A percentile compares a stretch with the other conserved stretches of the same genome.
phyloP scores from a whole-genome alignment of 2,797 vertebrate genomes.

The Onychomys torridus region DNA sequence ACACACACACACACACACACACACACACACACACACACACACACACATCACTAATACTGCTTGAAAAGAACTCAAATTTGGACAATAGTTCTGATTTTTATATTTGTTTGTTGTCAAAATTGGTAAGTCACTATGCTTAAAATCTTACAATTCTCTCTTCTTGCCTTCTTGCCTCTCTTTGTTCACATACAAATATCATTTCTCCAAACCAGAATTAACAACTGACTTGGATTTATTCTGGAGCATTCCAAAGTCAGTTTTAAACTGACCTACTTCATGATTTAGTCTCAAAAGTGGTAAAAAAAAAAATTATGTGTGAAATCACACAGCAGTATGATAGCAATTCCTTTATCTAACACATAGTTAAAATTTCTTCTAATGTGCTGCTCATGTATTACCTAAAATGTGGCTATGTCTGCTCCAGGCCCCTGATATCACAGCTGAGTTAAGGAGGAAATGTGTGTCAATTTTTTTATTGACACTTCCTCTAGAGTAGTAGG shows the following conservation, averaged over 20 bases:
- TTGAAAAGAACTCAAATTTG: not conserved
- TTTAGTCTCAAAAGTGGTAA: not conserved
- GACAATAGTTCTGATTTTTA: not conserved
- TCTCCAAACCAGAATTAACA: not conserved
- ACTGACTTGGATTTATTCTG: not conserved
- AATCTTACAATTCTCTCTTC: not conserved
- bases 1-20: not conserved
- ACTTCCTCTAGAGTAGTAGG: not conserved
- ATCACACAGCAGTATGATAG: not conserved
- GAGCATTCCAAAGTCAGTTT: not conserved
- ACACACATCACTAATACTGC: not conserved
- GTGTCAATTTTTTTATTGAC: not conserved
- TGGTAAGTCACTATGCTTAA: not conserved
- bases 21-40: not conserved
- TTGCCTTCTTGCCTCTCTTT: not conserved
- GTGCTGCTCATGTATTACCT: not conserved
- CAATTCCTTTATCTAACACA: not conserved
- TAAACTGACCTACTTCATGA: slow-evolving; percentile 32
- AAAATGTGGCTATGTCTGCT: not conserved
- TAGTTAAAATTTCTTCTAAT: slow-evolving; percentile 18
- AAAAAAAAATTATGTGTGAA: slow-evolving; percentile 25
- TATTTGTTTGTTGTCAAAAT: not conserved
- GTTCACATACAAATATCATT: not conserved
- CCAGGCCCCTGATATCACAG: not conserved
- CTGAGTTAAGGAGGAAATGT: not conserved